phyloP scores from a whole-genome alignment of 2,113 vertebrate genomes.

The Gorsachius goisagi region DNA sequence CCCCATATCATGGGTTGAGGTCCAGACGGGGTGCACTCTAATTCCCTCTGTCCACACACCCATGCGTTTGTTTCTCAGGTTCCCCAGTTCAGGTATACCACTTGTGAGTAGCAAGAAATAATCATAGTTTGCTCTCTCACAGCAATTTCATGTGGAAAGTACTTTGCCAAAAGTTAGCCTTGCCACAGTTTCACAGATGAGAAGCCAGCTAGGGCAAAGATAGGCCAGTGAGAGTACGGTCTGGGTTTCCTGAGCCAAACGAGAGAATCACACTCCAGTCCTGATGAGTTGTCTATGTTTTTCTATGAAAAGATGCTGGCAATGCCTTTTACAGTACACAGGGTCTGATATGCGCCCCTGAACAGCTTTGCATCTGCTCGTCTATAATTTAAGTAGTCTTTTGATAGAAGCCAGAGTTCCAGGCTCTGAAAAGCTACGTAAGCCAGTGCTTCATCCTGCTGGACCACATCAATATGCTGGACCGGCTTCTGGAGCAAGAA shows the following conservation, averaged over 20 bases:
- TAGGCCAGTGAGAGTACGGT: rapidly evolving
- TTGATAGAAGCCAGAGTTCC: not conserved
- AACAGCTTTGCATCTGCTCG: not conserved
- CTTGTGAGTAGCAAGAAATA: not conserved
- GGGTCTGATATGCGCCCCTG: not conserved
- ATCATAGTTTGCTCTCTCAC: not conserved
- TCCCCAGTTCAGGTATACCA: not conserved
- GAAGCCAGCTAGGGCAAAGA: not conserved
- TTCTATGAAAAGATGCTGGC: not conserved
- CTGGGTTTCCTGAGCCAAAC: not conserved
- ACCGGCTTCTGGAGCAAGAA: not conserved
- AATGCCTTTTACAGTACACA: not conserved
- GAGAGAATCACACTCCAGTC: not conserved
- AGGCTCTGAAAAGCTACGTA: not conserved
- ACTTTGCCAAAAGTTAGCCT: not conserved
- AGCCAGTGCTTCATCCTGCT: not conserved
- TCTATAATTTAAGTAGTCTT: not conserved
- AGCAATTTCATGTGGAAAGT: not conserved
- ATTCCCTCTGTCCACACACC: not conserved
- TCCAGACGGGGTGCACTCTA: not conserved
- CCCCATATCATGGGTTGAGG: not conserved
- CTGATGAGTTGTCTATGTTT: not conserved
- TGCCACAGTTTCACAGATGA: not conserved
- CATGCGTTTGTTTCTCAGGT: not conserved
- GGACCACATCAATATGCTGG: not conserved